These are phyloP conservation scores for Pseudomyrmex dendroicus DNA, from an alignment of 1,140 invertebrate species.

Conservation along the genomic window DNA sequence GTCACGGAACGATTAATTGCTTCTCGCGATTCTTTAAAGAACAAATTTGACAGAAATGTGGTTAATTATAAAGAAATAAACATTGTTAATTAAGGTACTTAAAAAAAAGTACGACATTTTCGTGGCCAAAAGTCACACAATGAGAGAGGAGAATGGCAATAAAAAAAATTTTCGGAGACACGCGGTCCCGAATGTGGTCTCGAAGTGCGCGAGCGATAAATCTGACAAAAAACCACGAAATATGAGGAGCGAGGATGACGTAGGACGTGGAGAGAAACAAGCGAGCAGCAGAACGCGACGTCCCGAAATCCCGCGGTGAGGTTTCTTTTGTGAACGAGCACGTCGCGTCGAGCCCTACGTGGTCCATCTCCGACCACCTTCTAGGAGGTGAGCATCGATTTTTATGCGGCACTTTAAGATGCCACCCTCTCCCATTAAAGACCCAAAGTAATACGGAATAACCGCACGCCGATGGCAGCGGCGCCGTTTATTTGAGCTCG, in stretches of 20 bases:
- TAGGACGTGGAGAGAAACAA: slow-evolving; percentile 28
- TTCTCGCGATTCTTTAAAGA: not conserved
- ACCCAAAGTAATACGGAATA: slow-evolving; percentile 82
- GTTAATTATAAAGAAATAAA: too few species aligned
- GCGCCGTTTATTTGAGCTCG: slow-evolving; percentile 81
- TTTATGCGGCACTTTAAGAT: slow-evolving; percentile 82
- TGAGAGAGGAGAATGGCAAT: not conserved
- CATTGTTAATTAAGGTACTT: too few species aligned
- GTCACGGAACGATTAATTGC: not conserved
- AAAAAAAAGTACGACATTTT: not conserved
- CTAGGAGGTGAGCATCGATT: slow-evolving; percentile 69
- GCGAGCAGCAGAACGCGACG: slow-evolving; percentile 30
- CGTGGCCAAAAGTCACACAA: not conserved
- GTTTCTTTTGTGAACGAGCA: slow-evolving; percentile 67
- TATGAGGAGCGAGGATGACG: slow-evolving; percentile 12
- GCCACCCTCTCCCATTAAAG: slow-evolving; percentile 73
- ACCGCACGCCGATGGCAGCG: slow-evolving; percentile 72
- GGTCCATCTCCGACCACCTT: slow-evolving; percentile 63
- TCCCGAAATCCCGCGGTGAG: slow-evolving; percentile 67
- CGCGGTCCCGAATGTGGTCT: not conserved
- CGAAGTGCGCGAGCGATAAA: slow-evolving; percentile 39
- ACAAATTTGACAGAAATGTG: not conserved
- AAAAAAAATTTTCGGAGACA: not conserved
- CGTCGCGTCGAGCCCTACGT: slow-evolving; percentile 25
- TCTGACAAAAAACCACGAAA: slow-evolving; percentile 18